phyloP scores from a whole-genome alignment of 2,888 invertebrate genomes.

The Ornithoptera alexandrae region DNA sequence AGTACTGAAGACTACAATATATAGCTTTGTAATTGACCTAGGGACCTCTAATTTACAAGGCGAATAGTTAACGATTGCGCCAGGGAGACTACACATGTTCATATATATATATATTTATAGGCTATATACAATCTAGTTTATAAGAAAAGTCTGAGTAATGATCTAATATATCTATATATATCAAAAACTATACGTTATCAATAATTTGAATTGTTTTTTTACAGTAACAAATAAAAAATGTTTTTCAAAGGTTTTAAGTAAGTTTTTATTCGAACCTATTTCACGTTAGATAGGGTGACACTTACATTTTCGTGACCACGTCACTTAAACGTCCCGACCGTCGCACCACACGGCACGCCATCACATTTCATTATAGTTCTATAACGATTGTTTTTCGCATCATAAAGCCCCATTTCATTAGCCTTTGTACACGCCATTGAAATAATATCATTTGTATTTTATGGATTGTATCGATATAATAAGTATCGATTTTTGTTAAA shows the following conservation, averaged over 20 bases:
- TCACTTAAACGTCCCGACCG: slow-evolving; percentile 45
- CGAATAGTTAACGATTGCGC: no score
- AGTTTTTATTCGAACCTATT: neutral
- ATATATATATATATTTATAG: no score
- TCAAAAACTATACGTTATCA: no score
- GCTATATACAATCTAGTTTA: no score
- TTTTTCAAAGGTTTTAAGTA: neutral
- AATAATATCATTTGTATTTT: slow-evolving; percentile 41
- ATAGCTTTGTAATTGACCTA: no score
- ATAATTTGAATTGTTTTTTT: no score
- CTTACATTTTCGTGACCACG: slow-evolving; percentile 62
- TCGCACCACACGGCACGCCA: slow-evolving; percentile 45
- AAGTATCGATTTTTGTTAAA: slow-evolving; percentile 40
- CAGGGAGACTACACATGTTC: no score
- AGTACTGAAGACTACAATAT: no score
- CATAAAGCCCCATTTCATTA: slow-evolving; percentile 45
- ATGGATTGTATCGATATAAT: slow-evolving; percentile 37
- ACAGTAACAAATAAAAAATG: no score
- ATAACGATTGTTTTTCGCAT: slow-evolving; percentile 41
- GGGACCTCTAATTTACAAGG: no score
- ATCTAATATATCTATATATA: no score
- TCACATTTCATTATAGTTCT: slow-evolving; percentile 44
- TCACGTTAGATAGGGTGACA: neutral
- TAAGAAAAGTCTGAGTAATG: no score
- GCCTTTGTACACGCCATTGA: slow-evolving; percentile 39